Conservation (phyloP, 2,113 vertebrate genomes). For the Promerops cafer region DNA sequence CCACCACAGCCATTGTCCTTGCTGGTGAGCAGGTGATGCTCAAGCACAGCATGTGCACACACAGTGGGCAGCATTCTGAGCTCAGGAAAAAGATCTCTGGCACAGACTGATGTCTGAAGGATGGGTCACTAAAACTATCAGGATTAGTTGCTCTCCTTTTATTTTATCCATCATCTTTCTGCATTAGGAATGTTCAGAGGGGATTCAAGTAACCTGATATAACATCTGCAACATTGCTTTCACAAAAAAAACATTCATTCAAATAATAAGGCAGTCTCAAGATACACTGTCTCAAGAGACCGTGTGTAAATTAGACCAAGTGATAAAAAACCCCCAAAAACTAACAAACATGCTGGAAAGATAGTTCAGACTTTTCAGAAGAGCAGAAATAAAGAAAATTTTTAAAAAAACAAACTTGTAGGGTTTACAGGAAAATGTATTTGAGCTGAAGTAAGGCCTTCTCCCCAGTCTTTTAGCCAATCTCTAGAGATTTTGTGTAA, state of each 20-base stretch:
- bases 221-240: neutral
- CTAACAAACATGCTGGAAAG: accelerated
- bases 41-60: neutral
- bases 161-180: neutral
- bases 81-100: neutral
- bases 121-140: neutral
- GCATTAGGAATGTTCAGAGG: neutral
- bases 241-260: neutral
- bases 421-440: neutral
- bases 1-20: neutral
- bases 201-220: neutral
- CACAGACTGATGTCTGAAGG: neutral
- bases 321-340: neutral
- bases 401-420: neutral
- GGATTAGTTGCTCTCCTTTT: neutral
- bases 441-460: neutral
- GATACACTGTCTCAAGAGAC: neutral
- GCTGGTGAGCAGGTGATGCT: neutral
- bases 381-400: neutral
- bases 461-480: neutral
- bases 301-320: neutral
- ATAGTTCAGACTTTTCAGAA: neutral
- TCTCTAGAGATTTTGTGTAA: neutral
- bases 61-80: neutral
- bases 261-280: neutral